Base-by-base conservation (phyloP, 2,113 vertebrate species). In the Centropristis striata region DNA sequence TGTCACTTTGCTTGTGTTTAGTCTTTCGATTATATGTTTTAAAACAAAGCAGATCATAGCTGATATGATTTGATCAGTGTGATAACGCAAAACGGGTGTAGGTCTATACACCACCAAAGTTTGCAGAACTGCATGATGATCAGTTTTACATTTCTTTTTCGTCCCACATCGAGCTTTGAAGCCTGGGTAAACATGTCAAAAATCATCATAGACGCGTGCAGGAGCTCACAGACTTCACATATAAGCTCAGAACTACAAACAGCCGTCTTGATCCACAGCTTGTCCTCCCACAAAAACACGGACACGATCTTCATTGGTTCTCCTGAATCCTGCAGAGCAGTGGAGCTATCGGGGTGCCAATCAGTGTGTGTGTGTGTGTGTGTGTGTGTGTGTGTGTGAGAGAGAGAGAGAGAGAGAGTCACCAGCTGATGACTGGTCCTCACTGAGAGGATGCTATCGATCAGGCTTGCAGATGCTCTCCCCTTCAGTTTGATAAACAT, bases 381-480 rank as follows among this genome's bases (percentile, higher is more conserved):
- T n/a, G n/a, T n/a, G n/a, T n/a, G n/a, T n/a, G n/a, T n/a, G n/a
- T n/a, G n/a, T n/a, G n/a, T n/a, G n/a, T n/a, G n/a, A n/a, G n/a
- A n/a, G n/a, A n/a, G n/a, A n/a, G n/a, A n/a, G n/a, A n/a, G n/a
- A n/a, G n/a, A n/a, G n/a, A n/a, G n/a, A n/a, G n/a, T n/a, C n/a
- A n/a, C n/a, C n/a, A n/a, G n/a, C n/a, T 85, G 88, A 92, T 94
- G 92, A n/a, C 91, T 94, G 89, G 92, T 88, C 57, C 75, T 75
- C 81, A 82, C 65, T 74, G 74, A 82, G 87, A 93, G 86, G 95
- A 95, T 95, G 94, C 93, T 88, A 63, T 90, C 80, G 88, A 85
- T 83, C 85, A 79, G 75, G 54, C 71, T 41, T 8, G 32, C 77
- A 51, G 54, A 65, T 78, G 42, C 68, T 47, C 70, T 58, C 81